phyloP scores from a whole-genome alignment of 2,113 vertebrate genomes.

The Eublepharis macularius region DNA sequence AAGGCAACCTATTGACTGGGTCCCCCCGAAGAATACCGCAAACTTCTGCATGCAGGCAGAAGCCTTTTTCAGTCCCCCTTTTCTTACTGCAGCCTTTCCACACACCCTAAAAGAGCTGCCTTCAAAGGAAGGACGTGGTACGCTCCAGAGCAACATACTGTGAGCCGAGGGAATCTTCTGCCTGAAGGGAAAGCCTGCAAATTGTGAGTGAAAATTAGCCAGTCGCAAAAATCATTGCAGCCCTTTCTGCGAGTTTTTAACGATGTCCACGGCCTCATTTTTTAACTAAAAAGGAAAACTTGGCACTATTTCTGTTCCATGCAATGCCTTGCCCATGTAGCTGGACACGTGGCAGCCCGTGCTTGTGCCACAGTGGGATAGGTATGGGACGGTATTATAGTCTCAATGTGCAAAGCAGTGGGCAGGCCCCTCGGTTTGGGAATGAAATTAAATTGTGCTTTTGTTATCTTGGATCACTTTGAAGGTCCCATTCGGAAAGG shows the following conservation, averaged over 20 bases:
- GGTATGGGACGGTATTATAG: neutral
- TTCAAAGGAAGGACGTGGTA: too few species aligned
- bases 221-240: neutral
- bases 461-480: neutral
- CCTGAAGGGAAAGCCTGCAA: neutral
- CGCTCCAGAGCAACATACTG: neutral
- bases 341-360: neutral
- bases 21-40: neutral
- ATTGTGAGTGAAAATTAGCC: neutral
- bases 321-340: neutral
- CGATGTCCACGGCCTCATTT: neutral
- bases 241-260: neutral
- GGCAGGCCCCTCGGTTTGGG: neutral
- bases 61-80: neutral
- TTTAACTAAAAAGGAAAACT: neutral
- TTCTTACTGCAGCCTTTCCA: neutral
- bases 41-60: neutral
- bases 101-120: neutral
- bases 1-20: neutral
- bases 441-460: neutral
- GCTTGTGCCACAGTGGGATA: neutral
- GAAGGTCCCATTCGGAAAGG: neutral
- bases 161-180: neutral
- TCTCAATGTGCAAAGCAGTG: neutral
- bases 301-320: neutral